phyloP scores from a whole-genome alignment of 30 jellyfish, hydroid and myxozoan genomes.

The Cassiopea xamachana region DNA sequence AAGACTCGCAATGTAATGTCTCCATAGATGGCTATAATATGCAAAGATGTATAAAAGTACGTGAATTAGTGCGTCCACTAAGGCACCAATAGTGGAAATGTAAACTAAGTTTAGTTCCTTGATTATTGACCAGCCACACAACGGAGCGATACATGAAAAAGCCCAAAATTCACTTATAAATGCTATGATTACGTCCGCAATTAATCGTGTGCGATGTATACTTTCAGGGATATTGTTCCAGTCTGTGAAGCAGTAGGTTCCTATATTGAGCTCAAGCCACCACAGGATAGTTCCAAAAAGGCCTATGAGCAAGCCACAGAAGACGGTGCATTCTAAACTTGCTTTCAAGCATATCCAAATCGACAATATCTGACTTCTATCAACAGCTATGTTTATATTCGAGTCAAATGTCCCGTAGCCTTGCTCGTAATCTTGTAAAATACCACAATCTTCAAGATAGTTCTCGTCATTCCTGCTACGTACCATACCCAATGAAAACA shows the following conservation, averaged over 20 bases:
- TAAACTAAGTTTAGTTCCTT: neutral
- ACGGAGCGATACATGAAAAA: slow-evolving; percentile 18
- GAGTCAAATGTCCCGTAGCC: neutral
- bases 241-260: slow-evolving; percentile 9
- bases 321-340: neutral
- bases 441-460: no score
- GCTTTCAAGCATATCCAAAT: neutral
- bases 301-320: slow-evolving; percentile 11
- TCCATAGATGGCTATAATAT: neutral
- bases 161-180: slow-evolving; percentile 18
- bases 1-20: neutral
- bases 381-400: neutral
- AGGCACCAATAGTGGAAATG: neutral
- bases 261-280: slow-evolving; percentile 30
- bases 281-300: slow-evolving; percentile 7
- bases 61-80: slow-evolving; percentile 5
- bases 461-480: no score
- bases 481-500: no score
- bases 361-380: neutral
- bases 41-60: neutral
- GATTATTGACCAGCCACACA: slow-evolving; percentile 13
- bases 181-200: neutral
- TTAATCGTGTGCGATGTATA: neutral
- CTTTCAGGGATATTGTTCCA: slow-evolving; percentile 11
- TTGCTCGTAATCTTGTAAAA: no score